Evolutionary conservation across 2,797 vertebrate species (phyloP).

Genomic region (Phylloscopus collybita): DNA sequence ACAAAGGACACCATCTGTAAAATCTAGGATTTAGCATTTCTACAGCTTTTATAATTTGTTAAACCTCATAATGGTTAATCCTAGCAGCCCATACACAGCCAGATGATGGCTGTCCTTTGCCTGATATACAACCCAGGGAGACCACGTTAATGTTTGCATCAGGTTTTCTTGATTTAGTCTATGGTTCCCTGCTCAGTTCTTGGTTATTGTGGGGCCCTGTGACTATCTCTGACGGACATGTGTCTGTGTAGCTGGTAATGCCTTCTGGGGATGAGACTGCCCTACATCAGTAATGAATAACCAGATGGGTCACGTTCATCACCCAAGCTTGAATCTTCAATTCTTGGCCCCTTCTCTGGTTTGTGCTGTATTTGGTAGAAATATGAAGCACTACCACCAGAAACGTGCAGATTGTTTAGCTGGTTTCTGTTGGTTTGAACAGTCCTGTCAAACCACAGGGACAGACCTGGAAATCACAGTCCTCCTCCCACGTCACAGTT

Average conservation of each 20-base stretch:
- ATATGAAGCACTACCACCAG: rapidly evolving
- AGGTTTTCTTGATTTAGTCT: neutral
- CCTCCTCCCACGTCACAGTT: neutral
- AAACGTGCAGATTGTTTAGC: neutral
- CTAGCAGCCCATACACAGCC: neutral
- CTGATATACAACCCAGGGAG: neutral
- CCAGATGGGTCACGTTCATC: neutral
- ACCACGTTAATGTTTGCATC: neutral
- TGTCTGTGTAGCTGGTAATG: neutral
- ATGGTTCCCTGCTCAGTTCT: neutral
- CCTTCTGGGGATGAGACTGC: neutral
- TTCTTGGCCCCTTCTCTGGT: neutral
- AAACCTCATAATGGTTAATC: neutral
- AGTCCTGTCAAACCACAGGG: neutral
- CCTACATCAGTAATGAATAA: neutral
- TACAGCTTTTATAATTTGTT: neutral
- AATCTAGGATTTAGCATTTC: neutral
- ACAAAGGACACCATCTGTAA: neutral
- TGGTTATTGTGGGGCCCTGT: neutral
- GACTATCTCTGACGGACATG: neutral
- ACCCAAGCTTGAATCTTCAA: neutral
- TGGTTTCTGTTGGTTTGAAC: neutral
- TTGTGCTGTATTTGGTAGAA: neutral
- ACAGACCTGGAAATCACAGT: neutral
- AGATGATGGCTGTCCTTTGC: neutral